These are phyloP conservation scores for Heliconius aoede DNA, from an alignment of 2,888 invertebrate genomes.

Conservation along the genomic window DNA sequence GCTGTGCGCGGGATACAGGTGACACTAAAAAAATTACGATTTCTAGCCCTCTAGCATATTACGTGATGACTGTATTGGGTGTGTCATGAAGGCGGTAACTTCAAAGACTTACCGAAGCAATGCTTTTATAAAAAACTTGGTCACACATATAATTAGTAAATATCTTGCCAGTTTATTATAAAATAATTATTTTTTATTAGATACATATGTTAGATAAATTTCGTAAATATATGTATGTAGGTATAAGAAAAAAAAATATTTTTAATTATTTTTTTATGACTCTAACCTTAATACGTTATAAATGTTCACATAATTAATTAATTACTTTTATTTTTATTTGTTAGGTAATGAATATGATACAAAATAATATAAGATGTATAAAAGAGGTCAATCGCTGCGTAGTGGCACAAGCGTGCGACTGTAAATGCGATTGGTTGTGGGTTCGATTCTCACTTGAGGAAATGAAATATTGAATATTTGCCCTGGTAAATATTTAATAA, in stretches of 20 bases:
- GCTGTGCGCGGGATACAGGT: no score
- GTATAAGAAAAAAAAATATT: background rate
- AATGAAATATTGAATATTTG: no score
- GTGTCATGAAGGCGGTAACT: constrained; percentile 15
- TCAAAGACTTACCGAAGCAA: background rate
- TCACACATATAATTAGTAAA: background rate
- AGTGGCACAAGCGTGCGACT: no score
- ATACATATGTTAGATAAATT: background rate
- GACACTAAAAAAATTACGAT: background rate
- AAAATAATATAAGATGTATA: background rate
- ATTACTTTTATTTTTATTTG: constrained; percentile 14
- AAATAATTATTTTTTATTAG: background rate
- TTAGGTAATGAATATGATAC: constrained; percentile 4
- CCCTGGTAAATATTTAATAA: no score
- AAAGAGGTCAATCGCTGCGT: background rate
- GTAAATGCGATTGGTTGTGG: no score
- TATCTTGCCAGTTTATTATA: background rate
- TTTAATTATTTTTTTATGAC: constrained; percentile 5
- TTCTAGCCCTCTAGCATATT: background rate
- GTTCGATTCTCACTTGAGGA: no score
- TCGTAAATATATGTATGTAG: background rate
- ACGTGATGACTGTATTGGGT: background rate
- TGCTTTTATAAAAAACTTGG: background rate
- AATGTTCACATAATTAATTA: constrained; percentile 3
- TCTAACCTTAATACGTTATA: constrained; percentile 3